phyloP scores from a whole-genome alignment of 2,888 invertebrate genomes.

The Bibio marci region DNA sequence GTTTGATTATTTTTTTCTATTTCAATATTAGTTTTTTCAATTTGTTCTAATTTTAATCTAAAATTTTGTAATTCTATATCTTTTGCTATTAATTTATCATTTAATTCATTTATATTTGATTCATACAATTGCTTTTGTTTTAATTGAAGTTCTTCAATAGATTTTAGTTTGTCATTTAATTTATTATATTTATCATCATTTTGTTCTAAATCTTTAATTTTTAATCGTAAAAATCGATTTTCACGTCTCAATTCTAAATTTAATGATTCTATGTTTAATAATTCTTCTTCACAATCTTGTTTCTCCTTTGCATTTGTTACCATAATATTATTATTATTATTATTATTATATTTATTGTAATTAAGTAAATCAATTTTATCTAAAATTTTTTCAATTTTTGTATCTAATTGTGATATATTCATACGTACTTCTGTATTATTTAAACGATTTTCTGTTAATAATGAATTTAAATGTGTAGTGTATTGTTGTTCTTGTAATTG shows the following conservation, averaged over 20 bases:
- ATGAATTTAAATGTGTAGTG: constrained; percentile 28
- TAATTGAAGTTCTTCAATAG: no score
- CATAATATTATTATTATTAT: neutral
- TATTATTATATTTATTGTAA: neutral
- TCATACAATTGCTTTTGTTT: neutral
- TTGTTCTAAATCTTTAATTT: neutral
- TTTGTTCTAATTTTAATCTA: no score
- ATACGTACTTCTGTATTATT: constrained; percentile 49
- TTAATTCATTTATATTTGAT: no score
- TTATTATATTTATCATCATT: no score
- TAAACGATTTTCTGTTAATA: constrained; percentile 41
- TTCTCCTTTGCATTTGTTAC: constrained; percentile 10
- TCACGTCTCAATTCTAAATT: constrained; percentile 23
- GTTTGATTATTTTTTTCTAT: no score
- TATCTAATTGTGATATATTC: constrained; percentile 41
- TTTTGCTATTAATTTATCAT: no score
- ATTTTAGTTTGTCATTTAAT: no score
- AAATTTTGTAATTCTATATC: no score
- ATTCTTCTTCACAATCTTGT: constrained; percentile 19
- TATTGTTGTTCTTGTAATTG: neutral
- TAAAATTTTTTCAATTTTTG: constrained; percentile 42
- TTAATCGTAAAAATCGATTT: constrained; percentile 14
- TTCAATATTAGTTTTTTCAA: no score
- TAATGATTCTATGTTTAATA: constrained; percentile 24
- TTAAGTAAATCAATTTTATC: constrained; percentile 30